Evolutionary conservation across 2,888 invertebrate species (phyloP), one percentile per base, ranked within the genome.

Genomic region (Atethmia centrago): DNA sequence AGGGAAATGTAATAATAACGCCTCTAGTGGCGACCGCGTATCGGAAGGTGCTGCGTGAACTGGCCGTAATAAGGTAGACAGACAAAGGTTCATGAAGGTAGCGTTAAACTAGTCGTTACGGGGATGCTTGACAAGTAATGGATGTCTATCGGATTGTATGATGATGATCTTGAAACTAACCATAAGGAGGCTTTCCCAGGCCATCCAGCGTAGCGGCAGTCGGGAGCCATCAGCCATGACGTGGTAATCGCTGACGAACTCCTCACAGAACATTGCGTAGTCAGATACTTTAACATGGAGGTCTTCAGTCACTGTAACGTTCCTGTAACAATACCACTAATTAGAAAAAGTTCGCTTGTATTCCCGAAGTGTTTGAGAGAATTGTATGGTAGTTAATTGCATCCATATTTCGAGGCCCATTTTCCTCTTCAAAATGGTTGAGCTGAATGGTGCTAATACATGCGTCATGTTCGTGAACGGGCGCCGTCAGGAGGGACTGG

Each of bases 161-260:
- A 12, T n/a, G n/a, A 12, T n/a, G 14, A 63, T 16, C 16, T 47
- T 47, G n/a, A 19, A 25, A 96, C 68, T 96, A 93, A 98, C 98
- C 97, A 98, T 94, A 63, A 99, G 95, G 45, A 99, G 96, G 85
- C 98, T 98, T 92, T 99, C 99, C 98, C 99, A 99, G 3, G 99
- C 98, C 99, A 99, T 99, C 99, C 99, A 99, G 74, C 99, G 97
- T 72, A 99, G 97, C 0, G 99, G 99, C 77, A 99, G 95, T 80
- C 98, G 97, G 5, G 97, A 97, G 86, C 98, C 98, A 58, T 98
- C 98, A 84, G 98, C 98, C 92, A 98, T 97, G 74, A 98, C 97
- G 94, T 98, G 98, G 93, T 99, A 99, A 90, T 99, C 99, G 12
- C 97, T 95, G 64, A 98, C 97, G 89, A 98, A 98, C 85, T 98